Conservation (phyloP, 2,113 vertebrate genomes). For the Aegotheles bennettii region DNA sequence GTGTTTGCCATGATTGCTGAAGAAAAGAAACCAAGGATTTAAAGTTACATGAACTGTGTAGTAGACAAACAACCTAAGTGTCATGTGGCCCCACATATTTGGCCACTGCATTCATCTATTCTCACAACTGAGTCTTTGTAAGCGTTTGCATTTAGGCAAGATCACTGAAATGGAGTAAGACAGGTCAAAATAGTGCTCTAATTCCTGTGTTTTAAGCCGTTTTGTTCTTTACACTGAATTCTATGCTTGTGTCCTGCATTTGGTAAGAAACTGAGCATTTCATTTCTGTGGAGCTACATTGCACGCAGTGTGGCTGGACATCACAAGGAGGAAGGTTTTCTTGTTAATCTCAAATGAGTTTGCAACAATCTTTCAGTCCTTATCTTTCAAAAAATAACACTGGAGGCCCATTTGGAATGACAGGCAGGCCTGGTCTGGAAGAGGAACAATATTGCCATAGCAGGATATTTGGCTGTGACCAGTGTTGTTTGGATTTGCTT, state of each 20-base stretch:
- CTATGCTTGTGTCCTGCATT: neutral
- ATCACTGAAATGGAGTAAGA: neutral
- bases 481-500: neutral
- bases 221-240: neutral
- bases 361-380: neutral
- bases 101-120: neutral
- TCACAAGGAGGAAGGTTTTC: neutral
- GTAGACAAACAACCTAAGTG: neutral
- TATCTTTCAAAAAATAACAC: neutral
- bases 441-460: neutral
- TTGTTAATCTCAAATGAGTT: neutral
- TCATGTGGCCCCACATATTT: rapidly evolving
- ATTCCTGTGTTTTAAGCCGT: neutral
- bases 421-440: neutral
- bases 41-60: neutral
- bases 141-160: neutral
- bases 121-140: neutral
- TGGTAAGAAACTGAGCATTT: neutral
- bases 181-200: neutral
- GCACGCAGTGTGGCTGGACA: neutral
- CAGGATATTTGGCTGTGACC: neutral
- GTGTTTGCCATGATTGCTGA: neutral
- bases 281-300: neutral
- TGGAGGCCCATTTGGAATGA: neutral
- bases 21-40: neutral